A percentile compares a stretch with the other conserved stretches of the same genome.
phyloP scores from a whole-genome alignment of 2,888 invertebrate species.

The Carabus problematicus region DNA sequence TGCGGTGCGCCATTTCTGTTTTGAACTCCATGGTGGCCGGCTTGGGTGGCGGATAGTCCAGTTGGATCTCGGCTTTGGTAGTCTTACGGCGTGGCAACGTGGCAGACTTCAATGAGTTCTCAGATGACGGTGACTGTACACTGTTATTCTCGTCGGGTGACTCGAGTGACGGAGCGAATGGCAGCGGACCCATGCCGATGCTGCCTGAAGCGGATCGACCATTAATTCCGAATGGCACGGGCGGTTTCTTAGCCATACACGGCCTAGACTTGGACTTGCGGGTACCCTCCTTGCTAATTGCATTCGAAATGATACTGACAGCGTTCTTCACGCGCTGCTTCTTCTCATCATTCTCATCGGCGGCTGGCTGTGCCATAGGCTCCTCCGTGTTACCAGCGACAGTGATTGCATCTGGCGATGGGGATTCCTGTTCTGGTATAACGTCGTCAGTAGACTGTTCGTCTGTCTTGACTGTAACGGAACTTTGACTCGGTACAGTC shows the following conservation, averaged over 20 bases:
- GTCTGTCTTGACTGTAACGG: conserved; percentile 7
- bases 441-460: conserved; percentile 3
- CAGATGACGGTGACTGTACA: conserved; percentile 65
- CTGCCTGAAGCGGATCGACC: conserved; percentile 68
- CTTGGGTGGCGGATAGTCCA: conserved; percentile 62
- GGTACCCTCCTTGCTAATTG: conserved; percentile 63
- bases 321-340: conserved; percentile 70
- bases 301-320: conserved; percentile 75
- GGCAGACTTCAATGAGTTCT: conserved; percentile 71
- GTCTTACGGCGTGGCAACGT: conserved; percentile 68
- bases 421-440: conserved; percentile 14
- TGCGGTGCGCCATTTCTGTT: conserved; percentile 68
- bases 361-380: conserved; percentile 6
- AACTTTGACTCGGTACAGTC: conserved; percentile 15
- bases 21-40: conserved; percentile 63
- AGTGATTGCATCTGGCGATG: neutral
- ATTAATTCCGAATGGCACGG: conserved; percentile 68
- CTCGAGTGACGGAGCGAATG: conserved; percentile 27
- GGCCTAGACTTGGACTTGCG: conserved; percentile 59
- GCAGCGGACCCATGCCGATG: conserved; percentile 50
- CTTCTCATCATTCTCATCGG: conserved; percentile 58
- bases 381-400: neutral
- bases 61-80: conserved; percentile 69
- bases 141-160: conserved; percentile 49
- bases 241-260: conserved; percentile 66